Percentiles rank a stretch among this genome's conserved stretches.
These are phyloP conservation scores for Graphium colonna DNA, from an alignment of 2,888 invertebrate genomes.

Conservation along the genomic window DNA sequence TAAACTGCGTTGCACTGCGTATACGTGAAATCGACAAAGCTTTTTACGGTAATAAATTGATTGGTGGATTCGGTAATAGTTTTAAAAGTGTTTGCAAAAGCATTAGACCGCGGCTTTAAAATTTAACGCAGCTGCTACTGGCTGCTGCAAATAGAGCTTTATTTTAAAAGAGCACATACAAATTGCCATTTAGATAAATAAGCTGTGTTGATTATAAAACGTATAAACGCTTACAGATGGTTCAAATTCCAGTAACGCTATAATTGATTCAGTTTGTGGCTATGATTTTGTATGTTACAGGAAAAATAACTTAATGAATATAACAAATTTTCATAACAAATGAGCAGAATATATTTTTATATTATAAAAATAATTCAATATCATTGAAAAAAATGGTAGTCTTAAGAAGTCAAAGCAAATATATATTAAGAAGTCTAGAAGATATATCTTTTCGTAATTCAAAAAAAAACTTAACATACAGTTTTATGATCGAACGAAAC, in stretches of 20 bases:
- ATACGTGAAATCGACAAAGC: neutral
- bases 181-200: neutral
- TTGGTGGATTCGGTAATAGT: slow-evolving; percentile 1
- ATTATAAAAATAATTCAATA: too few species aligned
- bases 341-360: too few species aligned
- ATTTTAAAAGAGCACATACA: neutral
- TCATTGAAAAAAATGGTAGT: too few species aligned
- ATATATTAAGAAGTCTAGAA: too few species aligned
- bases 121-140: neutral
- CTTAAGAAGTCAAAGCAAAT: too few species aligned
- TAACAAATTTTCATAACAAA: too few species aligned
- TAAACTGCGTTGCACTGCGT: slow-evolving; percentile 13
- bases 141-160: neutral
- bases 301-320: too few species aligned
- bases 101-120: slow-evolving; percentile 1
- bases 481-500: too few species aligned
- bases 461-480: too few species aligned
- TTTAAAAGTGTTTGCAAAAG: slow-evolving; percentile 2
- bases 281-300: too few species aligned
- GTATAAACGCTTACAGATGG: neutral
- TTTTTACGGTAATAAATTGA: slow-evolving; percentile 1
- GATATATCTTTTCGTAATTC: too few species aligned
- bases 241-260: neutral
- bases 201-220: neutral
- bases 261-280: too few species aligned